These are phyloP conservation scores for Rhagoletis pomonella DNA, from an alignment of 1,140 invertebrate species.

Conservation along the genomic window DNA sequence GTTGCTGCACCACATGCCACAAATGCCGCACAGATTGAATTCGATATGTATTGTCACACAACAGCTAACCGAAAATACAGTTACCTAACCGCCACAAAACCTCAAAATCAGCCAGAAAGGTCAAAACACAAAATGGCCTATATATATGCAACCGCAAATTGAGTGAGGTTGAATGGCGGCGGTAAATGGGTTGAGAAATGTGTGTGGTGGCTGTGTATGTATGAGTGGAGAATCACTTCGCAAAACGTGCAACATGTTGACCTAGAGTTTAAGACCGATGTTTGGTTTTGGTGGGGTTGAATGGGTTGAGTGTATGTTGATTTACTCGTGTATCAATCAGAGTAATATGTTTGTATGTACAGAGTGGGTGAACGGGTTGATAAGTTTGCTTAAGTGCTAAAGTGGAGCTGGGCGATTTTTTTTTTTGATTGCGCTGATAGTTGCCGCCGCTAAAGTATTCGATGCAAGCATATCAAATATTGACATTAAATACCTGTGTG, in stretches of 20 bases:
- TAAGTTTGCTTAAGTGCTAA: neutral
- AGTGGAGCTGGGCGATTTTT: too few species aligned
- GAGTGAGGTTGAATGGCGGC: neutral
- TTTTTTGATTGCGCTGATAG: too few species aligned
- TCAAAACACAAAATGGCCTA: constrained; percentile 42
- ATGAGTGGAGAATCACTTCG: neutral
- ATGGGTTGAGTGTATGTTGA: neutral
- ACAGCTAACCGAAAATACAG: constrained; percentile 15
- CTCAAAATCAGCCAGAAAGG: constrained; percentile 13
- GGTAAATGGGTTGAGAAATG: neutral
- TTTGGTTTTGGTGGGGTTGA: neutral
- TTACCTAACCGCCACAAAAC: too few species aligned
- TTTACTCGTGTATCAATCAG: neutral
- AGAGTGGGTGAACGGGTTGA: neutral
- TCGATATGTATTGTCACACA: neutral
- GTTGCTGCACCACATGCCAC: neutral
- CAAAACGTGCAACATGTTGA: constrained; percentile 39
- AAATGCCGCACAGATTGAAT: constrained; percentile 28
- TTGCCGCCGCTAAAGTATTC: too few species aligned
- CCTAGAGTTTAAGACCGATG: neutral
- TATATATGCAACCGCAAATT: constrained; percentile 26
- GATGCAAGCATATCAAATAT: neutral
- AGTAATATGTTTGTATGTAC: neutral
- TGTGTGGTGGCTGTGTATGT: neutral
- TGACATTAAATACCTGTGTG: neutral